These are phyloP conservation scores for Cuniculus paca DNA, from an alignment of 2,797 vertebrate species.

Conservation along the genomic window DNA sequence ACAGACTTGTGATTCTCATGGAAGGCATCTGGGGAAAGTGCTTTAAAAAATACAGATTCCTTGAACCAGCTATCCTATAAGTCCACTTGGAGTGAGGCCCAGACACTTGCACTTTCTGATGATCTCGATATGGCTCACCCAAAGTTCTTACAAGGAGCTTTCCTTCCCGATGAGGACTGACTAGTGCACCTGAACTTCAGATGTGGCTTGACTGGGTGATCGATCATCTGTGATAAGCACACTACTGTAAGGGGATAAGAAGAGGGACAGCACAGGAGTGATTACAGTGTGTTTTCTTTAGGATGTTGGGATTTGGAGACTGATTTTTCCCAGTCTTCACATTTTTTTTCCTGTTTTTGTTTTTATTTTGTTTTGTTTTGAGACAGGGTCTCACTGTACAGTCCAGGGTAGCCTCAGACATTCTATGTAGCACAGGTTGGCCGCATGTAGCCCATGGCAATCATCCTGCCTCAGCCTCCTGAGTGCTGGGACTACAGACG, in stretches of 20 bases:
- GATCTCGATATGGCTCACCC: not conserved
- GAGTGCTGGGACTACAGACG: not conserved
- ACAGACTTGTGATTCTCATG: conserved; percentile 11
- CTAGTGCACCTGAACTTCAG: not conserved
- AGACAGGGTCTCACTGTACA: not conserved
- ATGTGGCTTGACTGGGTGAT: not conserved
- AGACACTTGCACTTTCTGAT: not conserved
- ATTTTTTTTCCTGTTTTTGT: not conserved
- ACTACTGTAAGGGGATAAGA: not conserved
- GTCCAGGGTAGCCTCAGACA: not conserved
- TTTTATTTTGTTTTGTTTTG: not conserved
- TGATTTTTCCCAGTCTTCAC: not conserved
- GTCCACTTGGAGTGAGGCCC: not conserved
- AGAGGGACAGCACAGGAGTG: not conserved
- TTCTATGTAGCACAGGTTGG: not conserved
- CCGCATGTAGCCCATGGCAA: not conserved
- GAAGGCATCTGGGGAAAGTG: not conserved
- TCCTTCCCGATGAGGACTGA: not conserved
- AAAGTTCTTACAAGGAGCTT: not conserved
- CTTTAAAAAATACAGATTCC: not conserved
- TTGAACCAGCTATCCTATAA: not conserved
- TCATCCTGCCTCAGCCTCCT: not conserved
- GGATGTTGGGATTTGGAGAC: not conserved
- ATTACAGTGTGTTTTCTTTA: not conserved
- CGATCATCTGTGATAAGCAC: not conserved